Conservation (phyloP, 2,888 invertebrate species). For the Allacma fusca region DNA sequence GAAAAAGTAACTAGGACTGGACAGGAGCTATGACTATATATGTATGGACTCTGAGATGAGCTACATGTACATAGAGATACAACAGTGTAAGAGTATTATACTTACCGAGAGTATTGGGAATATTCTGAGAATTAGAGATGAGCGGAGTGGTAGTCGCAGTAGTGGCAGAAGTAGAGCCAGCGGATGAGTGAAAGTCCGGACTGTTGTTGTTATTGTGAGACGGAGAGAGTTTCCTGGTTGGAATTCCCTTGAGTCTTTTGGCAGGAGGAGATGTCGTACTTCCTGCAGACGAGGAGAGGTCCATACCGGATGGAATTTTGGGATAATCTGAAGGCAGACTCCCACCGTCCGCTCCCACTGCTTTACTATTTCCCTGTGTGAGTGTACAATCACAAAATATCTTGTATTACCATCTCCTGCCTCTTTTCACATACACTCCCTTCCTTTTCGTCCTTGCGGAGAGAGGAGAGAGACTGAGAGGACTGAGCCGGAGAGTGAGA, state of each 20-base stretch:
- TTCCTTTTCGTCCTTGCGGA: background rate
- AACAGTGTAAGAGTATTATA: background rate
- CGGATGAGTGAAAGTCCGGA: constrained; percentile 41
- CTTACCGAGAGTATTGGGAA: constrained; percentile 25
- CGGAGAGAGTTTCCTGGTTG: constrained; percentile 36
- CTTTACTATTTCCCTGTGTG: constrained; percentile 31
- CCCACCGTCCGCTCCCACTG: constrained; percentile 39
- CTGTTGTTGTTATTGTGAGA: constrained; percentile 20
- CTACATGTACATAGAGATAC: background rate
- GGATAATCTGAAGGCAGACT: constrained; percentile 46
- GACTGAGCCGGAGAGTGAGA: background rate
- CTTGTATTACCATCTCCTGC: constrained; percentile 16
- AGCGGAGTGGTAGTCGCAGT: constrained; percentile 3
- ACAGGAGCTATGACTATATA: background rate
- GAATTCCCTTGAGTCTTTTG: constrained; percentile 42
- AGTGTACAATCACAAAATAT: constrained; percentile 32
- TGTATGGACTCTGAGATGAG: background rate
- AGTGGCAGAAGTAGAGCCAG: constrained; percentile 8
- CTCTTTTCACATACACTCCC: background rate
- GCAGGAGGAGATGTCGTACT: constrained; percentile 30
- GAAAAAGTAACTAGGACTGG: too few relatives aligned
- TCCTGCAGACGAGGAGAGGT: constrained; percentile 50
- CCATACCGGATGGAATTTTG: constrained; percentile 53
- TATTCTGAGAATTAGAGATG: constrained; percentile 26
- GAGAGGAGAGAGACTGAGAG: background rate